These are phyloP conservation scores for Peromyscus melanophrys DNA, from an alignment of 2,797 vertebrate genomes.

Conservation along the genomic window DNA sequence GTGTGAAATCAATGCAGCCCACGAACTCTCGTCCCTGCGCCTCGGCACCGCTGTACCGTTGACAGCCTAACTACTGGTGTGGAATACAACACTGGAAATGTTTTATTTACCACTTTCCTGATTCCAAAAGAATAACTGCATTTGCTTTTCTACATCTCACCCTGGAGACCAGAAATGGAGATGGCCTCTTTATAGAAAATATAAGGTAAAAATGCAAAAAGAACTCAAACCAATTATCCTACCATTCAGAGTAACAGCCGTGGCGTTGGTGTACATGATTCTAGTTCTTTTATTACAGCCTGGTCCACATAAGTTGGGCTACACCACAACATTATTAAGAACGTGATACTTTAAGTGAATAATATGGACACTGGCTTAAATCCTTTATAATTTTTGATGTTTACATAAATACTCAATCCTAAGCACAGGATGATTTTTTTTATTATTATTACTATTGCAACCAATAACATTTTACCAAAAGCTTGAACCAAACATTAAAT, in stretches of 20 bases:
- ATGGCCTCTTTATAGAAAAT: conserved; percentile 22
- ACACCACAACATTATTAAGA: background rate
- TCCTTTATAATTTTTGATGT: conserved; percentile 12
- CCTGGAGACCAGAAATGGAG: background rate
- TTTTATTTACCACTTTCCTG: conserved; percentile 34
- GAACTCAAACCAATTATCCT: conserved; percentile 32
- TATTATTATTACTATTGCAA: background rate
- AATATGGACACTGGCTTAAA: background rate
- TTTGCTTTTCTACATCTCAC: conserved; percentile 21
- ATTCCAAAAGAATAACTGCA: conserved; percentile 37
- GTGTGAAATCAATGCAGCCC: conserved; percentile 14
- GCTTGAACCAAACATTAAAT: background rate
- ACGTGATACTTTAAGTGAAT: background rate
- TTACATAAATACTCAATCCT: conserved; percentile 6
- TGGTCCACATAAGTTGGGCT: background rate
- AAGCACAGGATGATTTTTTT: conserved; percentile 26
- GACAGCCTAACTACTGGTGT: background rate
- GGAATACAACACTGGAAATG: background rate
- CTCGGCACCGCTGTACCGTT: background rate
- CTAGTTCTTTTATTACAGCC: background rate
- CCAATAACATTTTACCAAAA: conserved; percentile 40
- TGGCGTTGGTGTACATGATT: background rate
- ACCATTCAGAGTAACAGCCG: background rate
- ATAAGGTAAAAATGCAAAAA: conserved; percentile 19
- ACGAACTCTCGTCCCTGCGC: background rate